A percentile compares a stretch with the other conserved stretches of the same genome.
phyloP scores from a whole-genome alignment of 2,888 invertebrate genomes.

The Cerastis leucographa region DNA sequence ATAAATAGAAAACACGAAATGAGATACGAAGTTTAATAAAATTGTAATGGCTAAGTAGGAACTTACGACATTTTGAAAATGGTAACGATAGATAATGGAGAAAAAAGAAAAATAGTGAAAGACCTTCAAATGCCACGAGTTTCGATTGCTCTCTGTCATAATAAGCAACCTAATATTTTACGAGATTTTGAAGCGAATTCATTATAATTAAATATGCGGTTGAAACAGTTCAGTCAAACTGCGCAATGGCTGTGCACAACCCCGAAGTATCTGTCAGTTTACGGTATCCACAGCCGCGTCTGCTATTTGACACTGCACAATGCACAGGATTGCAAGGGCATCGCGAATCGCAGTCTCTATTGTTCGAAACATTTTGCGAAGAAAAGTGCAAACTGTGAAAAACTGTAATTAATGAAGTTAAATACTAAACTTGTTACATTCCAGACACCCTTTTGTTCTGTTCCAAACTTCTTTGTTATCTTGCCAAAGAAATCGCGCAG shows the following conservation, averaged over 20 bases:
- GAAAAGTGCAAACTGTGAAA: background rate
- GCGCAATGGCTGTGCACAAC: no score
- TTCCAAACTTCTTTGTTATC: slow-evolving; percentile 59
- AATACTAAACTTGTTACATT: slow-evolving; percentile 22
- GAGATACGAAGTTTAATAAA: background rate
- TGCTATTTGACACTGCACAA: background rate
- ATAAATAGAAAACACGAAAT: slow-evolving; percentile 4
- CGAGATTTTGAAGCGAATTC: background rate
- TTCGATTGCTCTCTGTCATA: background rate
- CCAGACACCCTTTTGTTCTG: slow-evolving; percentile 44
- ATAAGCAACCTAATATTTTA: background rate
- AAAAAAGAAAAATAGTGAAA: no score
- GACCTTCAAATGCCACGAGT: background rate
- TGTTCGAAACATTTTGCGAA: slow-evolving; percentile 5
- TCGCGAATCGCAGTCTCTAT: background rate
- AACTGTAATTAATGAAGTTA: slow-evolving; percentile 16
- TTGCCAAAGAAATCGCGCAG: slow-evolving; percentile 54
- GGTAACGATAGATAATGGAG: background rate
- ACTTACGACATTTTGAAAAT: background rate
- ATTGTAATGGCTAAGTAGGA: background rate
- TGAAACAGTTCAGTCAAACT: background rate
- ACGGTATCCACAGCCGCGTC: background rate
- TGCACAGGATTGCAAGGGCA: background rate
- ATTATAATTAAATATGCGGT: background rate
- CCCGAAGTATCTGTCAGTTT: background rate